Evolutionary conservation across 2,888 invertebrate species (phyloP).

Genomic region (Megamerina dolium): DNA sequence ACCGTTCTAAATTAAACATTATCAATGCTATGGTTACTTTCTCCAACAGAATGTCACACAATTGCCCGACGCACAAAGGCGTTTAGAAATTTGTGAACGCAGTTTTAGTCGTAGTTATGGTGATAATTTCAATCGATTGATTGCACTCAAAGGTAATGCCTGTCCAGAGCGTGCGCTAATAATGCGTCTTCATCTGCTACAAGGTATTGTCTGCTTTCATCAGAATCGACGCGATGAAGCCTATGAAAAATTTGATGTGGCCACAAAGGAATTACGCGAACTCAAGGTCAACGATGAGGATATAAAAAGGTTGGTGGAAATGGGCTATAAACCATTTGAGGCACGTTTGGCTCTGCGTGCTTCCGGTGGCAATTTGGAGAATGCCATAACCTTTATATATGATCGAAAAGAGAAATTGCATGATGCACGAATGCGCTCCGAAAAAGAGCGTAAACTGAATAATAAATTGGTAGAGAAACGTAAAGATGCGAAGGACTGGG

Average conservation of each 20-base stretch:
- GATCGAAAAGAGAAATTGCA: constrained; percentile 53
- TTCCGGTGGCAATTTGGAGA: constrained; percentile 54
- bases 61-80: constrained; percentile 65
- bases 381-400: constrained; percentile 62
- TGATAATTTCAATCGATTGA: constrained; percentile 57
- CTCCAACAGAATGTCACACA: constrained; percentile 55
- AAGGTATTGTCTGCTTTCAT: constrained; percentile 74
- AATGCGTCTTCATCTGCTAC: constrained; percentile 71
- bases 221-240: constrained; percentile 65
- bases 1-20: neutral
- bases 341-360: constrained; percentile 66
- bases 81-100: constrained; percentile 62
- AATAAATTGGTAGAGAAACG: constrained; percentile 23
- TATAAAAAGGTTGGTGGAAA: constrained; percentile 53
- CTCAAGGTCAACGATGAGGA: constrained; percentile 58
- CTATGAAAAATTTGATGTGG: constrained; percentile 55
- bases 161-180: constrained; percentile 65
- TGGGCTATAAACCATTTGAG: constrained; percentile 63
- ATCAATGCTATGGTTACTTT: neutral
- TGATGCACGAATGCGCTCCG: constrained; percentile 51
- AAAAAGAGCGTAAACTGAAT: constrained; percentile 50
- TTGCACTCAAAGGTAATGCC: constrained; percentile 56
- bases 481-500: constrained; percentile 32
- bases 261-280: constrained; percentile 58
- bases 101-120: constrained; percentile 63